phyloP scores from a whole-genome alignment of 2,797 vertebrate species.

The Molothrus ater region DNA sequence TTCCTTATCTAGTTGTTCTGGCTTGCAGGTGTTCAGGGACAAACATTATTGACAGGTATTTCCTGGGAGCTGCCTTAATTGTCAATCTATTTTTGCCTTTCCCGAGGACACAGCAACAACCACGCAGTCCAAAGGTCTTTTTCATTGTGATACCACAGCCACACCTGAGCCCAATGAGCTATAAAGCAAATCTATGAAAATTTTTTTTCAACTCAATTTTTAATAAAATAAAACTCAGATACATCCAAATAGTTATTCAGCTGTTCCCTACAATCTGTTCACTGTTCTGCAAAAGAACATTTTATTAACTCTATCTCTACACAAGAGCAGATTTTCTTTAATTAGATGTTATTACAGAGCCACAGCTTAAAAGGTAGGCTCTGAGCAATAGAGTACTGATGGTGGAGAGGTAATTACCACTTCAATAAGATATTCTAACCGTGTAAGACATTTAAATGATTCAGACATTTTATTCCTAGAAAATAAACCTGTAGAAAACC shows the following conservation, averaged over 20 bases:
- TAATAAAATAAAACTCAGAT: background rate
- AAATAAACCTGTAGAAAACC: background rate
- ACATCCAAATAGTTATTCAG: background rate
- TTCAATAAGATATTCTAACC: background rate
- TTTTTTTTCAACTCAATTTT: background rate
- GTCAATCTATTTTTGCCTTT: background rate
- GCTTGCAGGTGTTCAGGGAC: background rate
- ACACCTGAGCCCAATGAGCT: background rate
- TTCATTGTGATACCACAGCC: background rate
- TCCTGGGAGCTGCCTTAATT: background rate
- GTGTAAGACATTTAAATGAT: background rate
- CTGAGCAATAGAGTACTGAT: background rate
- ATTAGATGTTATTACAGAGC: background rate
- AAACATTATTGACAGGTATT: background rate
- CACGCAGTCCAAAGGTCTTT: constrained; percentile 51
- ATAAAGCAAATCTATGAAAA: background rate
- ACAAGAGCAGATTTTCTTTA: background rate
- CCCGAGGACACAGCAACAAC: background rate
- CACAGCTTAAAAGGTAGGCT: background rate
- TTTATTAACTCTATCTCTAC: background rate
- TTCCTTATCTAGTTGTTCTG: background rate
- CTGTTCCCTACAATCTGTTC: background rate
- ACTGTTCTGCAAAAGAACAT: background rate
- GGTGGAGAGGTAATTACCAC: background rate
- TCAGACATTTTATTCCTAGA: background rate